Evolutionary conservation across 2,113 vertebrate species (phyloP).

Genomic region (Ctenomys sociabilis): DNA sequence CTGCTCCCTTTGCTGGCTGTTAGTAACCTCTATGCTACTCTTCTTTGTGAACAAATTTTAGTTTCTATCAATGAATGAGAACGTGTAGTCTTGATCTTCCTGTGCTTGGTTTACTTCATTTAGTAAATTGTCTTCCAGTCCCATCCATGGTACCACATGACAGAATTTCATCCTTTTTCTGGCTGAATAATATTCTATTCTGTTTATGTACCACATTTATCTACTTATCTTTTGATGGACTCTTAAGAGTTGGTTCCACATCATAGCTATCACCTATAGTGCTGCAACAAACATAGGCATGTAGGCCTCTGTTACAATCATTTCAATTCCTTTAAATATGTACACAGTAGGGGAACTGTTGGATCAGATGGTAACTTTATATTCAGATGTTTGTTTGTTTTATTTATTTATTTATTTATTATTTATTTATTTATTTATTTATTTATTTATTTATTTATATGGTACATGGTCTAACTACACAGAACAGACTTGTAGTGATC

Average conservation of each 20-base stretch:
- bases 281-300: not conserved
- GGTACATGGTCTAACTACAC: no score
- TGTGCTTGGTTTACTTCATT: not conserved
- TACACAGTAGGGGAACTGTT: not conserved
- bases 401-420: not conserved
- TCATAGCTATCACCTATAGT: not conserved
- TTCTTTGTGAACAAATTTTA: not conserved
- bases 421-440: no score
- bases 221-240: not conserved
- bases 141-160: not conserved
- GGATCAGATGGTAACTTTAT: not conserved
- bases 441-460: no score
- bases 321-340: not conserved
- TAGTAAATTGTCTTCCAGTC: not conserved
- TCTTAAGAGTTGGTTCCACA: not conserved
- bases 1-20: no score
- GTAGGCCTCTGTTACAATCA: not conserved
- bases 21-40: not conserved
- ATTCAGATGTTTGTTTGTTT: not conserved
- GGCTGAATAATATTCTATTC: not conserved
- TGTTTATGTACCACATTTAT: not conserved
- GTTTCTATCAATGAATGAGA: not conserved
- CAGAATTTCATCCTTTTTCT: not conserved
- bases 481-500: no score
- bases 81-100: not conserved